Conservation (phyloP, 2,888 invertebrate species). For the Campaea margaritaria region DNA sequence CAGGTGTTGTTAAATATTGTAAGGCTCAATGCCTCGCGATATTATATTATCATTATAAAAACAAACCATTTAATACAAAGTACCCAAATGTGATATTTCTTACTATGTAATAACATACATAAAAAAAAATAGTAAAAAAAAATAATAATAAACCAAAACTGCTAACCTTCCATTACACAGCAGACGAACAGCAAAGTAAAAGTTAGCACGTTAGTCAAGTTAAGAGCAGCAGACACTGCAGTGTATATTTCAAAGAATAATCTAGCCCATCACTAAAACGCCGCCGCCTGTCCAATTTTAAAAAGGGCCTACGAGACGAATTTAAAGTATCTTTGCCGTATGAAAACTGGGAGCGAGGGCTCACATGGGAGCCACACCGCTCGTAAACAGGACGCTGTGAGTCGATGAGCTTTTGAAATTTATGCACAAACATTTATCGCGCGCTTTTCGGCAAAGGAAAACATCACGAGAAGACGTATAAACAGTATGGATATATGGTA, state of each 20-base stretch:
- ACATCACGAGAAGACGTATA: conserved; percentile 33
- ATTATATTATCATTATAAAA: no score
- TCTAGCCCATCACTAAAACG: conserved; percentile 22
- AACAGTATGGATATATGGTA: conserved; percentile 5
- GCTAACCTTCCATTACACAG: not conserved
- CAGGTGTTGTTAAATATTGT: no score
- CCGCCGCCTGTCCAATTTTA: conserved; percentile 25
- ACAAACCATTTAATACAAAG: no score
- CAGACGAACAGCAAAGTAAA: not conserved
- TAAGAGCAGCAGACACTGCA: not conserved
- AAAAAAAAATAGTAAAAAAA: no score
- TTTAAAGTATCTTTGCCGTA: conserved; percentile 36
- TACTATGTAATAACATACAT: no score
- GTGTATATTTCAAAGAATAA: conserved; percentile 10
- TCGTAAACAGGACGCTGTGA: conserved; percentile 51
- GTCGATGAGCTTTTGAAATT: conserved; percentile 61
- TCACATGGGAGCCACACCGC: conserved; percentile 48
- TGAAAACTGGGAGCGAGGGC: conserved; percentile 43
- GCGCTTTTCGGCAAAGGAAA: conserved; percentile 56
- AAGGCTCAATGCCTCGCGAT: no score
- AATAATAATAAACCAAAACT: no score
- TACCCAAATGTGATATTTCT: no score
- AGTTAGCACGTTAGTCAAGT: not conserved
- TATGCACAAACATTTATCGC: conserved; percentile 65
- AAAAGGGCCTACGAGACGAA: conserved; percentile 39